Evolutionary conservation across 2,113 vertebrate genomes (phyloP), one percentile per base, ranked within the genome.

Genomic region (Tauraco erythrolophus): DNA sequence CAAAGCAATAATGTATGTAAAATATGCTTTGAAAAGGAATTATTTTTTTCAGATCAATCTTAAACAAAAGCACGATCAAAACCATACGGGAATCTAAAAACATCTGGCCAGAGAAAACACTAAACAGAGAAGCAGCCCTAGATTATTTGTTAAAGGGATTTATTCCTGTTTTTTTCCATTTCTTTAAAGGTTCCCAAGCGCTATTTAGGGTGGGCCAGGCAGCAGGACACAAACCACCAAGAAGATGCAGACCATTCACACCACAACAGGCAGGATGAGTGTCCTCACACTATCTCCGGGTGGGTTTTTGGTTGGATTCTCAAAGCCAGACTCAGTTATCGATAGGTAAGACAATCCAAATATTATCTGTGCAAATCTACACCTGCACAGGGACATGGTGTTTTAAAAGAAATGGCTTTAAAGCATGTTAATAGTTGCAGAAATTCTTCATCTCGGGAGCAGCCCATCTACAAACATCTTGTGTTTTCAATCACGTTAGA

Each of bases 381-480:
- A 37, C 62, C 61, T 15, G 25, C 74, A 35, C 7, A 0, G 54
- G 56, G 83, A 84, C 80, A 53, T 1, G 0, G 2, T 30, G 56
- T 14, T 76, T 84, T 23, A 50, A 56, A 79, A 70, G 19, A 51
- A 85, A 71, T 4, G 11, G 11, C 27, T 50, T 76, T 19, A 45
- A 70, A 93, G 79, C 35, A 27, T 2, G 1, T 51, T 61, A 39
- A 39, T 8, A 50, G 48, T 3, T 39, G 54, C 75, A 65, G 76
- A 78, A 89, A 88, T 58, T 65, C 74, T 70, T 71, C 92, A 88
- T 45, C 82, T 81, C 2, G 9, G 76, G 89, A 92, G 83, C 81
- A 91, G 62, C 53, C 68, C 35, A 33, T 28, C 75, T 61, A 77
- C 92, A 96, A 91, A 92, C 11, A 6, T 28, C 69, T 16, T 46